Base-by-base conservation (phyloP, 2,888 invertebrate genomes). In the Coelopa pilipes region DNA sequence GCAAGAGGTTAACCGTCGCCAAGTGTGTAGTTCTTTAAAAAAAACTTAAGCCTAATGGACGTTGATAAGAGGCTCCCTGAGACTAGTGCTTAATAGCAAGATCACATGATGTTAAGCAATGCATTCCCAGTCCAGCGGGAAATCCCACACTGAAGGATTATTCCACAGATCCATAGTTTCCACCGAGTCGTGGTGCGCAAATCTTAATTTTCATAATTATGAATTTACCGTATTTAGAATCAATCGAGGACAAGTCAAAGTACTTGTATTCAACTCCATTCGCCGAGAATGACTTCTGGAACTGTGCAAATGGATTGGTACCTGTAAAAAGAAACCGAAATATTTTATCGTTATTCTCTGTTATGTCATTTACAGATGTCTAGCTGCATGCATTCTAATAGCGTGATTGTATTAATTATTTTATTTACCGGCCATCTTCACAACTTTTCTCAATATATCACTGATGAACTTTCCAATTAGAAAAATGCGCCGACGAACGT, bases 161-260 rank as follows among this genome's bases (percentile, higher is more conserved):
- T 34, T 34, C 34, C 34, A 34, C 34, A 34, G 34, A 34, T 34
- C 34, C 34, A 34, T 7, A 34, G 34, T 4, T 34, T 34, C 34
- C 34, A 34, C 34, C 34, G 34, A 34, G 34, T 34, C 34, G 7
- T 34, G 34, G 34, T 34, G 34, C 34, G 7, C 7, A 34, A 34
- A 34, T 34, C 7, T 34, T 4, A 34, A 34, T 34, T n/a, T n/a
- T n/a, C n/a, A n/a, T 4, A 34, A 34, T 7, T 7, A 34, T 34
- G 34, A 7, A 34, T 91, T 92, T 89, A 97, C 97, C 93, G 90
- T 96, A 97, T 89, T 94, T 91, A 50, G 90, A 86, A 75, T 94
- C 93, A 53, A 98, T 89, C 13, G 90, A 88, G 5, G 91, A 85
- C 65, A 98, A 83, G 86, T 97, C 95, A 87, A 91, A 98, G 85